Evolutionary conservation across 2,888 invertebrate species (phyloP), one percentile per base, ranked within the genome.

Genomic region (Leptothorax acervorum): DNA sequence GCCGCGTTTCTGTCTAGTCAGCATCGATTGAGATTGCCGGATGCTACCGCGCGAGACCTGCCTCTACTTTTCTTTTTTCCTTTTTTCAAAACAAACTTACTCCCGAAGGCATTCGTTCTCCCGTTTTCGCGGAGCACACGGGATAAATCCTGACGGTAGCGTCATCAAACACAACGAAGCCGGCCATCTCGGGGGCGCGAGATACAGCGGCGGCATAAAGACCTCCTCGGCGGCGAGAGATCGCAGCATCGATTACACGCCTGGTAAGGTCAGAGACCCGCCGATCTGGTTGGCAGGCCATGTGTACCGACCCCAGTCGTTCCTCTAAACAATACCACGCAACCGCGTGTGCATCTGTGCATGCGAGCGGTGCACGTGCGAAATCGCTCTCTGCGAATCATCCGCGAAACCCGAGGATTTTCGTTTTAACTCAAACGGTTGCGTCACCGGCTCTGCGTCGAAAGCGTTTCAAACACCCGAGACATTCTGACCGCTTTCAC

Each of bases 221-320:
- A 87, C 85, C 91, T 88, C 84, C 85, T 74, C 84, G 82, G 48
- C 60, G 48, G 48, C 55, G 60, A 60, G 79, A 92, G 93, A 93
- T 93, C 92, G 91, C 90, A 89, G 91, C 91, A 90, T 92, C 92
- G 93, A 93, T 93, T 93, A 90, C 90, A 87, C 88, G 86, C 88
- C 90, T 87, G 89, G 87, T 91, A 92, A 92, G 94, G 94, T 94
- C 94, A 92, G 92, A 93, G 93, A 94, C 93, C 93, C 89, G 89
- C 92, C 92, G 93, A 93, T 93, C 92, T 93, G 93, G 92, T 93
- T 93, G 92, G 93, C 87, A 93, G 91, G 86, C 92, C 93, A 93
- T 92, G 92, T 93, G 92, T 91, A 93, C 92, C 92, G 90, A 91
- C 89, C 90, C 87, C 84, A 87, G 79, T 85, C 83, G 79, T 82